Conservation (phyloP, 2,113 vertebrate species). For the Garra rufa region DNA sequence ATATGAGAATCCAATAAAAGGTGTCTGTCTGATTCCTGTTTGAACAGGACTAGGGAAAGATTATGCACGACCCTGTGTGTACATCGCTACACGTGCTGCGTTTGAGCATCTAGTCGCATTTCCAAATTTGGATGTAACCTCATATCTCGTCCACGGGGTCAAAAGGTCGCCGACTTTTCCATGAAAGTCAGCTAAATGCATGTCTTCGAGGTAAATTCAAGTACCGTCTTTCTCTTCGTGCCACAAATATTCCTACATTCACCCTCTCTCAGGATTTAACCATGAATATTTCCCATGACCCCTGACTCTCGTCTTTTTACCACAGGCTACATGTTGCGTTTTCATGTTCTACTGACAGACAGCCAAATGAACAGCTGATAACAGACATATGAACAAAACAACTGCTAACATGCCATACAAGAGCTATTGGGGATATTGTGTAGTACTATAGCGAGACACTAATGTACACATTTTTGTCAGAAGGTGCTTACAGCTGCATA, state of each 20-base stretch:
- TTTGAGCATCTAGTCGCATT: background rate
- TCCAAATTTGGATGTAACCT: conserved; percentile 18
- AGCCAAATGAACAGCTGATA: conserved; percentile 33
- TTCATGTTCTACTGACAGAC: conserved; percentile 2
- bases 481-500: background rate
- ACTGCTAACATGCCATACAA: background rate
- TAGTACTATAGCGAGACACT: background rate
- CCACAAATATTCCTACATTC: conserved; percentile 3
- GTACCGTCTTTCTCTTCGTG: background rate
- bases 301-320: conserved; percentile 17
- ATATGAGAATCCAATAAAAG: conserved; percentile 30
- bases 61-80: background rate
- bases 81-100: background rate
- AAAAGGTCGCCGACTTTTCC: conserved; percentile 26
- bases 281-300: conserved; percentile 62
- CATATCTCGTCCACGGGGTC: background rate
- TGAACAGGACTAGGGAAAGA: conserved; percentile 14
- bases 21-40: conserved; percentile 26
- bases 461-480: background rate
- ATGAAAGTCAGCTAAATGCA: conserved; percentile 24
- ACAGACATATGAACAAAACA: conserved; percentile 16
- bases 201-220: background rate
- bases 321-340: conserved; percentile 20
- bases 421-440: background rate
- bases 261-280: conserved; percentile 39